A percentile compares a stretch with the other conserved stretches of the same genome.
Conservation (phyloP, 2,113 vertebrate species). For the Corythoichthys intestinalis region DNA sequence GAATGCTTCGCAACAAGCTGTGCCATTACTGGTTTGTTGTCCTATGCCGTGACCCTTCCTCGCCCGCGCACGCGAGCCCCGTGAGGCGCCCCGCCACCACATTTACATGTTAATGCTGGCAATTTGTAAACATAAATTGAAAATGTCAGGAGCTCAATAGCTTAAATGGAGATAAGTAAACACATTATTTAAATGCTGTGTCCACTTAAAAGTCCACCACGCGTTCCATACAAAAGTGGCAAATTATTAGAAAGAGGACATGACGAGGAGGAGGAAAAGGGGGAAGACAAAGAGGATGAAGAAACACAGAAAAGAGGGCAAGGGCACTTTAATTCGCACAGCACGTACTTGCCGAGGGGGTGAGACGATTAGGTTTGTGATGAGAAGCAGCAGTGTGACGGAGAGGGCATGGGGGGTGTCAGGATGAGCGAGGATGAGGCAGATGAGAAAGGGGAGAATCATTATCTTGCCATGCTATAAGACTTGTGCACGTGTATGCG, state of each 20-base stretch:
- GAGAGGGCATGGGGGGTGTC: slow-evolving; percentile 71
- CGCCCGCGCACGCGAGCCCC: slow-evolving; percentile 57
- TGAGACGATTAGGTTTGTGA: slow-evolving; percentile 76
- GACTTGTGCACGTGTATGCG: slow-evolving; percentile 32
- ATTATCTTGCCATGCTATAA: slow-evolving; percentile 53
- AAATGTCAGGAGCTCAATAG: slow-evolving; percentile 74
- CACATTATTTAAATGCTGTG: slow-evolving; percentile 61
- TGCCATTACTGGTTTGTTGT: slow-evolving; percentile 58
- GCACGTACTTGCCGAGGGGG: slow-evolving; percentile 71
- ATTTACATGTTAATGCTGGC: slow-evolving; percentile 72
- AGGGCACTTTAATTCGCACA: slow-evolving; percentile 67
- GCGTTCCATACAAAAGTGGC: slow-evolving; percentile 47
- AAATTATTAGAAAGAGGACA: slow-evolving; percentile 46
- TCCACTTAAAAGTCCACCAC: slow-evolving; percentile 64
- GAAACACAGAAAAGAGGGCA: slow-evolving; percentile 56
- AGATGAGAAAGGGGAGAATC: slow-evolving; percentile 68
- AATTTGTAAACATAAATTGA: slow-evolving; percentile 76
- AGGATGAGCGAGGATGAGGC: slow-evolving; percentile 71
- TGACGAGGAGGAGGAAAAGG: slow-evolving; percentile 38
- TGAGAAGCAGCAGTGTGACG: slow-evolving; percentile 72
- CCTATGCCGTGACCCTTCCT: slow-evolving; percentile 57
- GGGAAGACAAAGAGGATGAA: slow-evolving; percentile 56
- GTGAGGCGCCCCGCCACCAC: slow-evolving; percentile 56
- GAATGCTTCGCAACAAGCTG: slow-evolving; percentile 47
- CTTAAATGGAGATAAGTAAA: slow-evolving; percentile 73